phyloP scores from a whole-genome alignment of 2,797 vertebrate genomes.

The Aratinga solstitialis region DNA sequence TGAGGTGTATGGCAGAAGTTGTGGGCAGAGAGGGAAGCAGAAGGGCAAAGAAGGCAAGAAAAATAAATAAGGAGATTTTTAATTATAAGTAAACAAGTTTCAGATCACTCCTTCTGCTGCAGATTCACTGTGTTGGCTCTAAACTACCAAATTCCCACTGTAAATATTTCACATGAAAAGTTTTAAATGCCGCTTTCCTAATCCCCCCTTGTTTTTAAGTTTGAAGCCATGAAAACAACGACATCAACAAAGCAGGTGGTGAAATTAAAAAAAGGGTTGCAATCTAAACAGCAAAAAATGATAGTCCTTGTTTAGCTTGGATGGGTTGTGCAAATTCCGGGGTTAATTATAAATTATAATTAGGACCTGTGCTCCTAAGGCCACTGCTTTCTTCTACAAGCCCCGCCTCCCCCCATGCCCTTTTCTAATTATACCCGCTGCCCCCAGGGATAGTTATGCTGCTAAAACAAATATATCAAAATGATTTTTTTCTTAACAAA shows the following conservation, averaged over 20 bases:
- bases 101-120: slow-evolving; percentile 30
- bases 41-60: slow-evolving; percentile 57
- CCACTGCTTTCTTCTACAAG: slow-evolving; percentile 73
- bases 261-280: slow-evolving; percentile 31
- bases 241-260: slow-evolving; percentile 57
- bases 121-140: slow-evolving; percentile 46
- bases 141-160: slow-evolving; percentile 40
- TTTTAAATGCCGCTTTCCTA: slow-evolving; percentile 53
- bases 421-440: slow-evolving; percentile 78
- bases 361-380: slow-evolving; percentile 72
- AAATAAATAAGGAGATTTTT: slow-evolving; percentile 41
- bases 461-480: slow-evolving; percentile 84
- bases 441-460: slow-evolving; percentile 75
- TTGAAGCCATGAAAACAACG: slow-evolving; percentile 53
- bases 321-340: slow-evolving; percentile 60
- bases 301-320: slow-evolving; percentile 58
- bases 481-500: slow-evolving; percentile 76
- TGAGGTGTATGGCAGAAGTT: slow-evolving; percentile 57
- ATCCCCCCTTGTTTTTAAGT: slow-evolving; percentile 49
- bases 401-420: slow-evolving; percentile 67
- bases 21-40: slow-evolving; percentile 49
- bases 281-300: slow-evolving; percentile 52
- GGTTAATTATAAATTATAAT: slow-evolving; percentile 80
- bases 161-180: slow-evolving; percentile 57
- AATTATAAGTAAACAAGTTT: slow-evolving; percentile 45